phyloP scores from a whole-genome alignment of 2,797 vertebrate genomes.

The Alfaro cultratus region DNA sequence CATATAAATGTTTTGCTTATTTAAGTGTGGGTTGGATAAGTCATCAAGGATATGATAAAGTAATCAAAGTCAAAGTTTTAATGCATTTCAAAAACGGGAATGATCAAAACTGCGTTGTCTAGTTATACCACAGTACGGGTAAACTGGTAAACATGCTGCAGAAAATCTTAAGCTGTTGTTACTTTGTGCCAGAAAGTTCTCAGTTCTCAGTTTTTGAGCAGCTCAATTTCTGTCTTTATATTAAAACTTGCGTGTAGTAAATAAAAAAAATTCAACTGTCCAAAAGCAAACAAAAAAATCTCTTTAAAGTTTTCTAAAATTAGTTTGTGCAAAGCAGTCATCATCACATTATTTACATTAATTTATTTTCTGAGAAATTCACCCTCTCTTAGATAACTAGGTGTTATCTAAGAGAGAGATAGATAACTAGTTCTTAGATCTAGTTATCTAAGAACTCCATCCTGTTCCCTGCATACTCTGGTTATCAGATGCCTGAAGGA shows the following conservation, averaged over 20 bases:
- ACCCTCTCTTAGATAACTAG: not conserved
- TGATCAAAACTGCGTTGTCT: too few relatives aligned
- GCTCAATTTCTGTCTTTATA: not conserved
- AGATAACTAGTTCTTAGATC: too few relatives aligned
- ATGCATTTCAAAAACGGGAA: too few relatives aligned
- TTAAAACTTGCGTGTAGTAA: not conserved
- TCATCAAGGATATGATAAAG: too few relatives aligned
- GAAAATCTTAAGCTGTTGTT: not conserved
- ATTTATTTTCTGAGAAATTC: not conserved
- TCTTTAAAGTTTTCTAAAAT: not conserved
- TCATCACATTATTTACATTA: not conserved
- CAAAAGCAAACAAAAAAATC: not conserved
- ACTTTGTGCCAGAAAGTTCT: not conserved
- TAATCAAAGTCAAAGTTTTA: too few relatives aligned
- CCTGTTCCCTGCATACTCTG: slow-evolving; percentile 31
- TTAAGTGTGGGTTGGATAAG: too few relatives aligned
- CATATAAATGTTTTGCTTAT: too few relatives aligned
- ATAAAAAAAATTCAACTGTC: not conserved
- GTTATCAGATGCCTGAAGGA: slow-evolving; percentile 43
- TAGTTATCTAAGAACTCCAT: too few relatives aligned
- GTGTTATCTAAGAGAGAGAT: too few relatives aligned
- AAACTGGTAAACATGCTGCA: not conserved
- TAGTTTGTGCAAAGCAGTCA: not conserved
- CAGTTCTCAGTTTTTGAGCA: not conserved
- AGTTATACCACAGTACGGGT: too few relatives aligned